Percentiles rank a stretch among this genome's conserved stretches.
Evolutionary conservation across 2,888 invertebrate species (phyloP).

Genomic region (Morpho helenor): DNA sequence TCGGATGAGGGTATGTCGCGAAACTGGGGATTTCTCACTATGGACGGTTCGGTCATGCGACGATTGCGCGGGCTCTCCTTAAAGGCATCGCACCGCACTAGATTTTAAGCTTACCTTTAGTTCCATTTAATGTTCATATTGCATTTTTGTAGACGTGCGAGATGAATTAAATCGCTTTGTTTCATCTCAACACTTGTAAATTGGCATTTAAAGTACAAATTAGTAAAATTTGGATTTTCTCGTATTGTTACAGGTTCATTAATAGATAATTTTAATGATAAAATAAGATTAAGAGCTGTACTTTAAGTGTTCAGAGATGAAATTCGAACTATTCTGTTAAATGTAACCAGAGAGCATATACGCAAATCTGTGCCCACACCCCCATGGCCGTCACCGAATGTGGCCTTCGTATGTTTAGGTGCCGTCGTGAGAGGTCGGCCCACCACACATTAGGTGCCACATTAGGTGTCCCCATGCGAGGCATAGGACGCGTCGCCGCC

Average conservation of each 20-base stretch:
- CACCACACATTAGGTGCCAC: slow-evolving; percentile 17
- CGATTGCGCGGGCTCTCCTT: slow-evolving; percentile 69
- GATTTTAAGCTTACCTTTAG: slow-evolving; percentile 66
- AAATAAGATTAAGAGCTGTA: slow-evolving; percentile 77
- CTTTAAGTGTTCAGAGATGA: slow-evolving; percentile 78
- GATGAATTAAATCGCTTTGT: slow-evolving; percentile 62
- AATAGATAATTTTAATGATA: slow-evolving; percentile 72
- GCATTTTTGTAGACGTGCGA: slow-evolving; percentile 67
- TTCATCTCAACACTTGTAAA: slow-evolving; percentile 72
- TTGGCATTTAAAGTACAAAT: slow-evolving; percentile 80
- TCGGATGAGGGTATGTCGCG: slow-evolving; percentile 75
- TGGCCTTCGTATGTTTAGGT: slow-evolving; percentile 27
- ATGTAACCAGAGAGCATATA: slow-evolving; percentile 61
- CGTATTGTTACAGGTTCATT: slow-evolving; percentile 79
- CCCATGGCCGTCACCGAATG: slow-evolving; percentile 45
- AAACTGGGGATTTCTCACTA: slow-evolving; percentile 76
- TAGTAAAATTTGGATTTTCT: slow-evolving; percentile 78
- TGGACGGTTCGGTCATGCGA: slow-evolving; percentile 73
- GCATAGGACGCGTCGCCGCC: slow-evolving; percentile 40
- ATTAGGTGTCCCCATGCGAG: slow-evolving; percentile 46
- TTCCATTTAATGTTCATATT: slow-evolving; percentile 58
- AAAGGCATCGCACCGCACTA: slow-evolving; percentile 78
- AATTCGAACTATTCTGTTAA: slow-evolving; percentile 63
- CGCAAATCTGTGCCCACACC: slow-evolving; percentile 45
- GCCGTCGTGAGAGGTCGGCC: too few species aligned